Evolutionary conservation across 2,888 invertebrate species (phyloP).

Genomic region (Steromphala cineraria): DNA sequence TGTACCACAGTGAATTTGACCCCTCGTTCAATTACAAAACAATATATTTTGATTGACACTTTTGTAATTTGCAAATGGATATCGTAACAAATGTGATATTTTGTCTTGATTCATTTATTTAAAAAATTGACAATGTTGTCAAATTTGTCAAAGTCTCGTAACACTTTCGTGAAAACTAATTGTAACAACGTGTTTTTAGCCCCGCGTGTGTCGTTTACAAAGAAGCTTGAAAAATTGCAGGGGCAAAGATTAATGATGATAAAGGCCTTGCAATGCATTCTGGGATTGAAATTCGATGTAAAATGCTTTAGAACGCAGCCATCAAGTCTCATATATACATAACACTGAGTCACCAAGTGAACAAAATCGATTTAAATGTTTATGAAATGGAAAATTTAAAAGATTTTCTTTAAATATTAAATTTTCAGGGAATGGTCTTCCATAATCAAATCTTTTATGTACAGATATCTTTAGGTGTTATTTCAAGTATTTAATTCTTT

Average conservation of each 20-base stretch:
- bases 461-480: no score
- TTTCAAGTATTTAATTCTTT: no score
- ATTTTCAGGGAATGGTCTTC: no score
- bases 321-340: no score
- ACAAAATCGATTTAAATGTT: no score
- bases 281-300: background rate
- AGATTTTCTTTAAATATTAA: no score
- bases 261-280: background rate
- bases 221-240: background rate
- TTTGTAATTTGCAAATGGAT: conserved; percentile 13
- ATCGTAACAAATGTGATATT: conserved; percentile 3
- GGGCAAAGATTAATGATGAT: background rate
- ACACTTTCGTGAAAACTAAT: conserved; percentile 10
- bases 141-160: background rate
- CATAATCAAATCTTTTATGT: no score
- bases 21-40: background rate
- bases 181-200: background rate
- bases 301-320: no score
- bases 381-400: no score
- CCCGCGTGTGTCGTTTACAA: background rate
- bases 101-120: background rate
- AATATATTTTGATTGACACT: background rate
- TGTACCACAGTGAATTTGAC: background rate
- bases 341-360: no score
- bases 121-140: conserved; percentile 16